Evolutionary conservation across 2,888 invertebrate species (phyloP).

Genomic region (Deroplatys truncata): DNA sequence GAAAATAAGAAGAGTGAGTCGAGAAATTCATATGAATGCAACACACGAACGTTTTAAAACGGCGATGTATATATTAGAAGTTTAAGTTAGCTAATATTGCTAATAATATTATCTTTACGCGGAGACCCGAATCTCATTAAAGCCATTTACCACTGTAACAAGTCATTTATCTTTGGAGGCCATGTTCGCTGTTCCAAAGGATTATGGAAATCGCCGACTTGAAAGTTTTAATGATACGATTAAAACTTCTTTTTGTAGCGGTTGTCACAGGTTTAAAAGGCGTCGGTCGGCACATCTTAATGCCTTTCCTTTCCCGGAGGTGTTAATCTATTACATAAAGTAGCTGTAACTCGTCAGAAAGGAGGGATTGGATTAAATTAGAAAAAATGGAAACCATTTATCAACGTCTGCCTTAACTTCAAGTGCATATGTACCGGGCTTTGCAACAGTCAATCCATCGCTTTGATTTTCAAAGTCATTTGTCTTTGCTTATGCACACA

Average conservation of each 20-base stretch:
- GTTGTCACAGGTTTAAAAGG: neutral
- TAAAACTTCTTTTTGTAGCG: neutral
- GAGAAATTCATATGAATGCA: no score
- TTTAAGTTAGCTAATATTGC: no score
- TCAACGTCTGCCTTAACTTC: neutral
- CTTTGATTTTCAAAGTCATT: neutral
- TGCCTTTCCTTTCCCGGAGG: neutral
- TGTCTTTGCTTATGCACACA: neutral
- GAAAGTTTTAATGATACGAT: neutral
- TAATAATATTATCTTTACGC: neutral
- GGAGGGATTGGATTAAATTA: neutral
- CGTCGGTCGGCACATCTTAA: neutral
- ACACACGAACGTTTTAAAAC: no score
- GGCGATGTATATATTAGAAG: no score
- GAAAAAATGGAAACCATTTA: neutral
- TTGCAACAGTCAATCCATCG: neutral
- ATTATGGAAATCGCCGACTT: neutral
- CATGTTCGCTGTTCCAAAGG: neutral
- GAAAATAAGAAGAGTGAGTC: no score
- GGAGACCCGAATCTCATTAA: neutral
- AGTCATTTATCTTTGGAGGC: neutral
- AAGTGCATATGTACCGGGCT: neutral
- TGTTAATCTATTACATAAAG: neutral
- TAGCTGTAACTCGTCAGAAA: neutral
- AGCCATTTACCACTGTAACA: neutral